These are phyloP conservation scores for Malacoraja senta DNA, from an alignment of 2,797 vertebrate genomes.

Conservation along the genomic window DNA sequence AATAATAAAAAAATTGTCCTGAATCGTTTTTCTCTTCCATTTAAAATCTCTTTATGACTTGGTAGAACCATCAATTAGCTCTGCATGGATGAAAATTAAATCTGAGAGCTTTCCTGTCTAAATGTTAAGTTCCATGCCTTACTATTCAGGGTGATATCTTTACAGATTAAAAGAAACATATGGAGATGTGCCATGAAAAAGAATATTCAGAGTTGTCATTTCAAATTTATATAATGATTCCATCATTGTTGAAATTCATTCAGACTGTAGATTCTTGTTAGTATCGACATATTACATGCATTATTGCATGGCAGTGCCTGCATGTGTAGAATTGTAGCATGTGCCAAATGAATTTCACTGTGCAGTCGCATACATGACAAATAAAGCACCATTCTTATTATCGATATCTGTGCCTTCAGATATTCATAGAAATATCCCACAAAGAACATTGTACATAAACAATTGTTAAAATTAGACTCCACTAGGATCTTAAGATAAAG, in stretches of 20 bases:
- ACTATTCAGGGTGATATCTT: neutral
- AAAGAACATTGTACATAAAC: neutral
- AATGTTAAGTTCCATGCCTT: neutral
- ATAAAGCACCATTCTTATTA: neutral
- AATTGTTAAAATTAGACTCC: neutral
- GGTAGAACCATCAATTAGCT: neutral
- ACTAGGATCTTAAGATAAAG: neutral
- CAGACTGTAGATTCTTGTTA: neutral
- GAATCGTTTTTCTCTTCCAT: neutral
- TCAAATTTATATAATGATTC: neutral
- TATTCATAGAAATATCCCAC: neutral
- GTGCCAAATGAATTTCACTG: too few species aligned
- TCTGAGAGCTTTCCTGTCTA: too few species aligned
- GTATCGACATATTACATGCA: neutral
- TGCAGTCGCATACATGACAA: too few species aligned
- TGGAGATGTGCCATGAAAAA: neutral
- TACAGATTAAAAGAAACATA: neutral
- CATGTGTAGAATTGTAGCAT: too few species aligned
- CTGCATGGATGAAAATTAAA: neutral
- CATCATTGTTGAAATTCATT: neutral
- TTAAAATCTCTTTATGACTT: neutral
- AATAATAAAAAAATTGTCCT: neutral
- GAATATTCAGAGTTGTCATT: neutral
- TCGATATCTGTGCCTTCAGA: neutral
- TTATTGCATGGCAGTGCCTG: neutral